phyloP scores from a whole-genome alignment of 2,888 invertebrate species.

The Nephrotoma flavescens region DNA sequence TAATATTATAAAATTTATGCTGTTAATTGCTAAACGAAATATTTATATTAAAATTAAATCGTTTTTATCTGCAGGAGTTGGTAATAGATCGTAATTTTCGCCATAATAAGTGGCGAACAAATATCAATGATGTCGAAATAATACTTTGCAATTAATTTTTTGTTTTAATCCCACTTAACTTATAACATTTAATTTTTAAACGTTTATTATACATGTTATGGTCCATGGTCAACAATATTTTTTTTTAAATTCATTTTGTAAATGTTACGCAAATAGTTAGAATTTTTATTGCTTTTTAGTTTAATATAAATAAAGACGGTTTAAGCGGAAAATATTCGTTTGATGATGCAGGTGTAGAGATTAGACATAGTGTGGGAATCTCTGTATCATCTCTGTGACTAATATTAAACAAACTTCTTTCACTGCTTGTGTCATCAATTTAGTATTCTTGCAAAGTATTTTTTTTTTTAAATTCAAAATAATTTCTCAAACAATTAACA shows the following conservation, averaged over 20 bases:
- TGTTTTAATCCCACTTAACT: neutral
- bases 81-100: neutral
- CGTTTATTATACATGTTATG: neutral
- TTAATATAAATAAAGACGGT: too few species aligned
- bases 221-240: neutral
- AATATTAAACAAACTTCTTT: too few species aligned
- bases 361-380: too few species aligned
- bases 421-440: too few species aligned
- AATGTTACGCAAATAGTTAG: neutral
- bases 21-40: neutral
- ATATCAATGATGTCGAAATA: neutral
- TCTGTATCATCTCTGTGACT: too few species aligned
- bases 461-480: too few species aligned
- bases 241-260: neutral
- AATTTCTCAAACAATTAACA: too few species aligned
- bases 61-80: neutral
- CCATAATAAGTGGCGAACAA: neutral
- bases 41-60: neutral
- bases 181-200: neutral
- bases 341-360: too few species aligned
- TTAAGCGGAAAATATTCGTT: too few species aligned
- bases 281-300: neutral
- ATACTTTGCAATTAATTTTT: neutral
- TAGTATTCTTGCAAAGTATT: too few species aligned
- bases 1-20: neutral